phyloP scores from a whole-genome alignment of 2,113 vertebrate species.

The Tachysurus vachellii region DNA sequence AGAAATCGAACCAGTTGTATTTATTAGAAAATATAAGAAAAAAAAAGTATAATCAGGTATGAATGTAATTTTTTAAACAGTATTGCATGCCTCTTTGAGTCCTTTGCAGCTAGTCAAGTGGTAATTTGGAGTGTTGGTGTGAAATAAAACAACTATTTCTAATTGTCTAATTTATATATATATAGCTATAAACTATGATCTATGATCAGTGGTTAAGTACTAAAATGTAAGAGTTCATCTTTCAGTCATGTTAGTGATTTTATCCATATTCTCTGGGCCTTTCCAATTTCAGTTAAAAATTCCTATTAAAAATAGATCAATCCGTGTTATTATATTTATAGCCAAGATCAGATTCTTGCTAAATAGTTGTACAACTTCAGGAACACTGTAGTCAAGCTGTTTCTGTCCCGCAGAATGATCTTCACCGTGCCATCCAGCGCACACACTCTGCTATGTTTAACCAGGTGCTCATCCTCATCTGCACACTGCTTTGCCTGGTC shows the following conservation, averaged over 20 bases:
- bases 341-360: not conserved
- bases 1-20: not conserved
- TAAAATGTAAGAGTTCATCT: not conserved
- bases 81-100: not conserved
- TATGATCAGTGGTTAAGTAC: not conserved
- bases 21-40: not conserved
- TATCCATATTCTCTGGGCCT: not conserved
- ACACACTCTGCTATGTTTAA: constrained; percentile 98
- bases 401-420: constrained; percentile 82
- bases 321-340: not conserved
- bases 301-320: not conserved
- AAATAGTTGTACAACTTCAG: not conserved
- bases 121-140: not conserved
- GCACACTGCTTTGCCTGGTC: constrained; percentile 94
- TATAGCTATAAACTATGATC: not conserved
- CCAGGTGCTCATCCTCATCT: constrained; percentile 97
- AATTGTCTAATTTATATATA: not conserved
- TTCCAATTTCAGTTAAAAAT: not conserved
- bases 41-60: not conserved
- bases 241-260: not conserved
- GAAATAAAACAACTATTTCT: not conserved
- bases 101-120: not conserved
- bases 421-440: constrained; percentile 94
- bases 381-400: not conserved
- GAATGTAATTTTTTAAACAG: not conserved